These are phyloP conservation scores for Bemisia tabaci DNA, from an alignment of 1,140 invertebrate species.

Conservation along the genomic window DNA sequence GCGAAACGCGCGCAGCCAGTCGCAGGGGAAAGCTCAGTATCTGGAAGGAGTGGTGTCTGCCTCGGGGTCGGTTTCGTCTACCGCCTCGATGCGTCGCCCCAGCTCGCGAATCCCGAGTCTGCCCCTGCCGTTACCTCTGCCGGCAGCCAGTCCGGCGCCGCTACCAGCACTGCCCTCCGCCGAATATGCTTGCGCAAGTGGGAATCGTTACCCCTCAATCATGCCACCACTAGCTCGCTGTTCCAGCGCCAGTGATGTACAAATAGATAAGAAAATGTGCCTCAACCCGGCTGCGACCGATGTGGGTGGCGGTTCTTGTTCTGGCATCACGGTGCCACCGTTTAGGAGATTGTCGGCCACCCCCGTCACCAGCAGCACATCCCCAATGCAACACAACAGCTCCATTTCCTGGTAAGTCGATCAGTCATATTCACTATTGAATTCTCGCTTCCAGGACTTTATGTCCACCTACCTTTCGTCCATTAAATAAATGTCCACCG, in stretches of 20 bases:
- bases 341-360: not conserved
- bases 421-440: too few relatives aligned
- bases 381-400: not conserved
- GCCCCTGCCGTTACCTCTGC: not conserved
- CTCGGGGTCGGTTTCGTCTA: not conserved
- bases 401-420: not conserved
- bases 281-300: not conserved
- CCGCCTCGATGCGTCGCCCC: too few relatives aligned
- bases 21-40: too few relatives aligned
- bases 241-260: slow-evolving; percentile 10
- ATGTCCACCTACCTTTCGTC: too few relatives aligned
- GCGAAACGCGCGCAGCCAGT: not conserved
- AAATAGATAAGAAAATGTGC: slow-evolving; percentile 4
- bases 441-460: too few relatives aligned
- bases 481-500: too few relatives aligned
- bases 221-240: slow-evolving; percentile 11
- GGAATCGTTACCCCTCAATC: not conserved
- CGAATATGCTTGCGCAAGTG: not conserved
- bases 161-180: not conserved
- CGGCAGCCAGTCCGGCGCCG: not conserved
- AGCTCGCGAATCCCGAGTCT: not conserved
- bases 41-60: too few relatives aligned
- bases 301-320: not conserved
- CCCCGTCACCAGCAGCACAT: not conserved
- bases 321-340: not conserved